phyloP scores from a whole-genome alignment of 2,888 invertebrate species.

The Adineta ricciae region DNA sequence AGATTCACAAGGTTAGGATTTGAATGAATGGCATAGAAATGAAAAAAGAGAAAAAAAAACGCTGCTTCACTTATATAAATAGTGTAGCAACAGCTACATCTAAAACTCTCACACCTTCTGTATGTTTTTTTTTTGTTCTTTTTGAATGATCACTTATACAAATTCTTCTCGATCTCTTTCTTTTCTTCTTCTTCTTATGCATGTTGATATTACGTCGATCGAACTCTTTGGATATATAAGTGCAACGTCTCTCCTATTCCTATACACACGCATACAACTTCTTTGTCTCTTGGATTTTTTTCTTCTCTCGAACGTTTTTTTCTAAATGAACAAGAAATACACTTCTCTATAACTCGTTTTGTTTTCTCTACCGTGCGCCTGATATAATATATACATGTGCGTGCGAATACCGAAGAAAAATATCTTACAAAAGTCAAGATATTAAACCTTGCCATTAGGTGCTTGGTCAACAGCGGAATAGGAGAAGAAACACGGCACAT shows the following conservation, averaged over 20 bases:
- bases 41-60: not conserved
- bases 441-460: conserved; percentile 9
- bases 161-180: not conserved
- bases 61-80: not conserved
- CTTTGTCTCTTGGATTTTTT: not conserved
- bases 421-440: conserved; percentile 2
- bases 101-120: not conserved
- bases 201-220: conserved; percentile 5
- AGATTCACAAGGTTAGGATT: not conserved
- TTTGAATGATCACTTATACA: conserved; percentile 15
- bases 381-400: not conserved
- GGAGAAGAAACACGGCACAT: not conserved
- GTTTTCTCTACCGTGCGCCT: not conserved
- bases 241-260: not conserved
- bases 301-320: not conserved
- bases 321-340: not conserved
- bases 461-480: not conserved
- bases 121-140: not conserved
- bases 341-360: not conserved
- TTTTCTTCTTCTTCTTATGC: not conserved
- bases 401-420: not conserved
- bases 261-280: not conserved
- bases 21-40: not conserved
- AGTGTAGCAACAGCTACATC: not conserved
- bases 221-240: not conserved